Evolutionary conservation across 2,797 vertebrate species (phyloP).

Genomic region (Trematomus bernacchii): DNA sequence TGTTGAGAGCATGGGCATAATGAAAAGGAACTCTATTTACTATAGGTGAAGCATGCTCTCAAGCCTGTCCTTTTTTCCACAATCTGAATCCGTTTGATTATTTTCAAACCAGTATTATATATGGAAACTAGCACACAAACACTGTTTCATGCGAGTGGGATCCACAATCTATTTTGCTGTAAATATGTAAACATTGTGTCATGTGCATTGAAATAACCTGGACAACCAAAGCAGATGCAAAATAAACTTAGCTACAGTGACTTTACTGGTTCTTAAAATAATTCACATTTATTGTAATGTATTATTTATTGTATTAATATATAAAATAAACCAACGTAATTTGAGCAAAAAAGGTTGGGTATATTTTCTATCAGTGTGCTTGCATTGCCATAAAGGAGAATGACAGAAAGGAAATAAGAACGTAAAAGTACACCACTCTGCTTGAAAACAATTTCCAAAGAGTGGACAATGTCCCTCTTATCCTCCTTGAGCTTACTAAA

Average conservation of each 20-base stretch:
- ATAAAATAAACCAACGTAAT: not conserved
- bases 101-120: slow-evolving; percentile 4
- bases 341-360: not conserved
- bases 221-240: not conserved
- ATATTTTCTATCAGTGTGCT: not conserved
- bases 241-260: not conserved
- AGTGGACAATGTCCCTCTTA: slow-evolving; percentile 52
- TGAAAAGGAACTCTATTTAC: slow-evolving; percentile 53
- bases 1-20: slow-evolving; percentile 41
- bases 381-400: not conserved
- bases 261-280: not conserved
- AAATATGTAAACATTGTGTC: not conserved
- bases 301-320: not conserved
- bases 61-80: slow-evolving; percentile 14
- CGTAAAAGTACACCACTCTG: slow-evolving; percentile 11
- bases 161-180: not conserved
- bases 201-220: slow-evolving; percentile 1
- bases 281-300: not conserved
- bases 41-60: slow-evolving; percentile 25
- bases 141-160: not conserved
- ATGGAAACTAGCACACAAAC: not conserved
- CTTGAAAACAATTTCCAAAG: slow-evolving; percentile 26
- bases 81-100: slow-evolving; percentile 13
- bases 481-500: slow-evolving; percentile 47
- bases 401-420: slow-evolving; percentile 17